These are phyloP conservation scores for Melanargia galathea DNA, from an alignment of 2,888 invertebrate genomes.

Conservation along the genomic window DNA sequence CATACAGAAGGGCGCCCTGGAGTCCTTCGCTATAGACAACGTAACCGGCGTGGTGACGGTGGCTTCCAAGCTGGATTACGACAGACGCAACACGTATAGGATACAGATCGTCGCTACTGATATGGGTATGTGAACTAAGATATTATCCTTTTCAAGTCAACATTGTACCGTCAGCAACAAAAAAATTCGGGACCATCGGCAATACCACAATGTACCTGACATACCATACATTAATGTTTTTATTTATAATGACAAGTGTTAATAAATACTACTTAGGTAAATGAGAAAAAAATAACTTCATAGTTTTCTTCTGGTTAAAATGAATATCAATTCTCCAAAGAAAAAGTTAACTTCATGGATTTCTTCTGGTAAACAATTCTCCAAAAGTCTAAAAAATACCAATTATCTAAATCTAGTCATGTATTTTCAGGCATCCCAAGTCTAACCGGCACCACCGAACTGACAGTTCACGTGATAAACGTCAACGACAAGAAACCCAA, in stretches of 20 bases:
- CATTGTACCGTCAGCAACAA: no score
- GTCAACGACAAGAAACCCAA: conserved; percentile 94
- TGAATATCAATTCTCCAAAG: no score
- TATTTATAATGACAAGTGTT: no score
- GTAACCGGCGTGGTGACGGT: conserved; percentile 89
- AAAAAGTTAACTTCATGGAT: no score
- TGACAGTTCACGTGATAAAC: conserved; percentile 90
- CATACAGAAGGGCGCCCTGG: conserved; percentile 92
- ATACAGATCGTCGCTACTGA: conserved; percentile 92
- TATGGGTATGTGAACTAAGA: conserved; percentile 76
- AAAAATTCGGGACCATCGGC: no score
- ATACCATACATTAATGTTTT: no score
- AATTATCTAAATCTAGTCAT: not conserved
- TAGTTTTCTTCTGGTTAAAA: no score
- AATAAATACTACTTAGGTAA: not conserved
- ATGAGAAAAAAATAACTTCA: no score
- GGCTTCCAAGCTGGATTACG: conserved; percentile 90
- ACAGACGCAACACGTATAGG: conserved; percentile 89
- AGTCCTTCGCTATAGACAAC: conserved; percentile 92
- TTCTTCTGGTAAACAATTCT: no score
- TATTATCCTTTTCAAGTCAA: no score
- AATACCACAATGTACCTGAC: no score
- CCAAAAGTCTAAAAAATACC: not conserved
- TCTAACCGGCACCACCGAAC: conserved; percentile 89
- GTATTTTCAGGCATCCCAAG: conserved; percentile 86